Evolutionary conservation across 2,797 vertebrate genomes (phyloP).

Genomic region (Lagocephalus sceleratus): DNA sequence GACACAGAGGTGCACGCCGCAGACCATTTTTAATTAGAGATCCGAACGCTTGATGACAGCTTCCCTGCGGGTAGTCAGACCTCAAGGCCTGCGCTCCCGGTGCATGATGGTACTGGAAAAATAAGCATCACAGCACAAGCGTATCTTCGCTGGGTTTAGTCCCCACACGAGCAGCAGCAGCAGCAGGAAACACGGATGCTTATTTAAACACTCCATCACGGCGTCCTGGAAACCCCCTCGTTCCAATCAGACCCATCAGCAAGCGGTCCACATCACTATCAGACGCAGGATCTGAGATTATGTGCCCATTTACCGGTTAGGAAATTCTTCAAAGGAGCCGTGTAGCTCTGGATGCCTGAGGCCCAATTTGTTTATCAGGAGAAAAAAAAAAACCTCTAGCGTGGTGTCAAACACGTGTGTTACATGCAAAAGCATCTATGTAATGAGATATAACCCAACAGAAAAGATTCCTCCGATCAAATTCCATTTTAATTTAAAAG

Average conservation of each 20-base stretch:
- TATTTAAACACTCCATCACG: slow-evolving; percentile 6
- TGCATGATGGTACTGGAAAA: slow-evolving; percentile 43
- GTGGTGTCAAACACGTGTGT: no score
- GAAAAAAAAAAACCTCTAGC: no score
- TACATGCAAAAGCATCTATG: no score
- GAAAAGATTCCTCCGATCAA: no score
- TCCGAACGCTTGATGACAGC: slow-evolving; percentile 62
- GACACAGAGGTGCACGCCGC: slow-evolving; percentile 7
- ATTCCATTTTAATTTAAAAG: no score
- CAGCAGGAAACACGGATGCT: no score
- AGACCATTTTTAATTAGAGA: slow-evolving; percentile 54
- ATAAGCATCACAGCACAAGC: slow-evolving; percentile 30
- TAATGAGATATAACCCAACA: no score
- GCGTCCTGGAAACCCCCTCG: slow-evolving; percentile 39
- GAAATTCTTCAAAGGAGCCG: slow-evolving; percentile 58
- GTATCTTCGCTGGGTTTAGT: slow-evolving; percentile 28
- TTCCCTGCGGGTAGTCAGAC: slow-evolving; percentile 59
- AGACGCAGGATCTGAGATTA: slow-evolving; percentile 56
- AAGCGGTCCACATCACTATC: slow-evolving; percentile 44
- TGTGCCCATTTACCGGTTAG: slow-evolving; percentile 52
- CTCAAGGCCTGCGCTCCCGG: slow-evolving; percentile 43
- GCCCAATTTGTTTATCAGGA: background rate
- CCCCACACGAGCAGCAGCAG: slow-evolving; percentile 31
- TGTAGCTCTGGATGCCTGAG: slow-evolving; percentile 18
- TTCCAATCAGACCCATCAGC: slow-evolving; percentile 43